Base-by-base conservation (phyloP, 2,113 vertebrate genomes). In the Nycticebus coucang region DNA sequence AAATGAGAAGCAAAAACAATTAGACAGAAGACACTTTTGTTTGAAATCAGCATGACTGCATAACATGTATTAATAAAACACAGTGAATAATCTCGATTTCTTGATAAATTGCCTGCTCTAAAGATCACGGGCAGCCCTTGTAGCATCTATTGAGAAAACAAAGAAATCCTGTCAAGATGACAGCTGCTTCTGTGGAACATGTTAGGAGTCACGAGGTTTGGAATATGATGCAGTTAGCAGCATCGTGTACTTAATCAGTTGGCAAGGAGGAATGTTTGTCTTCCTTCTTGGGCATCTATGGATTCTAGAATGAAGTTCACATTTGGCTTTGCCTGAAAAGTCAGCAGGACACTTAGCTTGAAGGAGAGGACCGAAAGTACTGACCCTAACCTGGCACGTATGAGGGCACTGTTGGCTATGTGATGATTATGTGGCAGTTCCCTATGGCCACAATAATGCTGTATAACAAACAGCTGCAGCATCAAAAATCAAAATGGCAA, bases 91-190 rank as follows among this genome's bases (percentile, higher is more conserved):
- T 98, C 92, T 96, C 92, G 95, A 97, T 98, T 81, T 97, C 59
- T 92, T 97, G 97, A 97, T 97, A 95, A 97, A 95, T 94, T 97
- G 93, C 62, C 81, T 94, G 28, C 85, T 96, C 59, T 93, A 37
- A 78, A 94, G 68, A 95, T 85, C 94, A 95, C 94, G 92, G 92
- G 96, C 28, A 97, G 81, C 96, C 94, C 85, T 91, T 96, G 77
- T 95, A 90, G 87, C 68, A 66, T 97, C 95, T 95, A 96, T 96
- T 95, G 94, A 97, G 97, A 88, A 97, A 97, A 98, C 94, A 98
- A 97, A 95, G 88, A 94, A 96, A 97, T 95, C 91, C 95, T 96
- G 92, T 98, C 96, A 97, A 89, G 96, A 95, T 94, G 97, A 94
- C 96, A 97, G 95, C 95, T 97, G 64, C 96, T 95, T 97, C 79